phyloP scores from a whole-genome alignment of 1,140 invertebrate species.

The Drosophila grimshawi region DNA sequence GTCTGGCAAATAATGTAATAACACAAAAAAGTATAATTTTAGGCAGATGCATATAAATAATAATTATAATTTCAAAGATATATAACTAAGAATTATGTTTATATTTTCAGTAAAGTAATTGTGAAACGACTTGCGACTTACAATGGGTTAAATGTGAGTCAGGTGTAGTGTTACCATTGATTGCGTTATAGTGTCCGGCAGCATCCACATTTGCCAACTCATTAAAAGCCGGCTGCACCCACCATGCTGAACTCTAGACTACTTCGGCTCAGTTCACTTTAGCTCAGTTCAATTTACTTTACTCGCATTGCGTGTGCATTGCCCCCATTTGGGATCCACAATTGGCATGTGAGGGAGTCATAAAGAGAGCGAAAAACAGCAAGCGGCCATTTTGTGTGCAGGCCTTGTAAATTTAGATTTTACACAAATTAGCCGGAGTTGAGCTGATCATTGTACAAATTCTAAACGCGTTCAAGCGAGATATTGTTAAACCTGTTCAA shows the following conservation, averaged over 20 bases:
- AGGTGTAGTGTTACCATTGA: slow-evolving; percentile 44
- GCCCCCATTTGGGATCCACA: slow-evolving; percentile 36
- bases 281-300: neutral
- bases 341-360: slow-evolving; percentile 45
- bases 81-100: too few species aligned
- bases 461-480: slow-evolving; percentile 66
- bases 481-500: slow-evolving; percentile 58
- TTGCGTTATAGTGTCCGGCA: slow-evolving; percentile 17
- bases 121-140: too few species aligned
- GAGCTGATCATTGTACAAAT: slow-evolving; percentile 67
- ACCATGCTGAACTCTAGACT: slow-evolving; percentile 41
- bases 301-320: slow-evolving; percentile 67
- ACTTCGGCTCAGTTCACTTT: neutral
- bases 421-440: slow-evolving; percentile 68
- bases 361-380: slow-evolving; percentile 44
- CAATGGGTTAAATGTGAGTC: slow-evolving; percentile 38
- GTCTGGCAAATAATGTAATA: too few species aligned
- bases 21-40: too few species aligned
- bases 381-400: slow-evolving; percentile 70
- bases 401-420: slow-evolving; percentile 73
- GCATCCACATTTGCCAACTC: slow-evolving; percentile 61
- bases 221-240: slow-evolving; percentile 78
- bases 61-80: too few species aligned
- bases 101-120: too few species aligned
- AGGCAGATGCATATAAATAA: too few species aligned